These are phyloP conservation scores for Bombus haemorrhoidalis DNA, from an alignment of 1,140 invertebrate species.

Conservation along the genomic window DNA sequence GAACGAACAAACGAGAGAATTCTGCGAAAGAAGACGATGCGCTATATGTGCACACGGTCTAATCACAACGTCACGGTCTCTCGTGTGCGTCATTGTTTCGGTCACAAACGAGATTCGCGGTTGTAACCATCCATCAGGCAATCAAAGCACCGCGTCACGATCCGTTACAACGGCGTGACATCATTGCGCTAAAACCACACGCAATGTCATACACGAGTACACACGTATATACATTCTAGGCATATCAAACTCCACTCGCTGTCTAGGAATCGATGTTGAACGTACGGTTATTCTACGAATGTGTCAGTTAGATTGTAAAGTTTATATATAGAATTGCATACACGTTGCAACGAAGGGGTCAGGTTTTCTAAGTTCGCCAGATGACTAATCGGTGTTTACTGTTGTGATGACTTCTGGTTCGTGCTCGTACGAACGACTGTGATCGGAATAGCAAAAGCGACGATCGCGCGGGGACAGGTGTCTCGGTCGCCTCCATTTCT, in stretches of 20 bases:
- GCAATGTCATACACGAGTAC: constrained; percentile 49
- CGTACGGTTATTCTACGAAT: not conserved
- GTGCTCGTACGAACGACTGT: not conserved
- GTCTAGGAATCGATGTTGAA: constrained; percentile 33
- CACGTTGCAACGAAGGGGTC: constrained; percentile 24
- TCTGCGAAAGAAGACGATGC: not conserved
- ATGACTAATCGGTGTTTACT: constrained; percentile 66
- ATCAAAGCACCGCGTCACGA: constrained; percentile 67
- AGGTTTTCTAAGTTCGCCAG: constrained; percentile 35
- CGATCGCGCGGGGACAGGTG: not conserved
- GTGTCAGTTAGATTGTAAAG: not conserved
- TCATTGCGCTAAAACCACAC: constrained; percentile 63
- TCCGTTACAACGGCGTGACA: constrained; percentile 71
- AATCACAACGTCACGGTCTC: constrained; percentile 47
- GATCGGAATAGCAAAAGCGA: constrained; percentile 23
- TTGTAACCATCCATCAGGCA: constrained; percentile 50
- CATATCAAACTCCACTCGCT: constrained; percentile 23
- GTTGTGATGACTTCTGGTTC: constrained; percentile 54
- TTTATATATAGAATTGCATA: not conserved
- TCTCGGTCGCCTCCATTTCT: not conserved
- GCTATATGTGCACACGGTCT: not conserved
- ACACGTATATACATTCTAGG: not conserved
- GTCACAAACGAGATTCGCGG: constrained; percentile 59
- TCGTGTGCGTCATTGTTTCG: constrained; percentile 59
- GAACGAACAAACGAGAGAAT: not conserved